These are phyloP conservation scores for Proales similis DNA, from an alignment of 1,140 invertebrate genomes.

Conservation along the genomic window DNA sequence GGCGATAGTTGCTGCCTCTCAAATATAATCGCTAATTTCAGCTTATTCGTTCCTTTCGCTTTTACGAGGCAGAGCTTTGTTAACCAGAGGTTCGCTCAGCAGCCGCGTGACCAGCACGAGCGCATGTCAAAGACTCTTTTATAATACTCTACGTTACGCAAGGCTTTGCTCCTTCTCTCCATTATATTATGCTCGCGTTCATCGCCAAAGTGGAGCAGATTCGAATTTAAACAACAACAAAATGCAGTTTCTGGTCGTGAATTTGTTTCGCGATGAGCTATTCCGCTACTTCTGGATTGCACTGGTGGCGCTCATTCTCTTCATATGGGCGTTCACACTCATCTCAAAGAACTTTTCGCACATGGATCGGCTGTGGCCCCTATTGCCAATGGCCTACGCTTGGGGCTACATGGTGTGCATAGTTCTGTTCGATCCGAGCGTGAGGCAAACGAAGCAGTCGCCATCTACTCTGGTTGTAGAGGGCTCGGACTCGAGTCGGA, in stretches of 20 bases:
- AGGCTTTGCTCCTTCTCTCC: too few species aligned
- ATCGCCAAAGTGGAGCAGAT: background rate
- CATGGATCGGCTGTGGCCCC: conserved; percentile 24
- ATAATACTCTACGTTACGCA: too few species aligned
- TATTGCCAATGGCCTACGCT: conserved; percentile 29
- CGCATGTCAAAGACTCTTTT: too few species aligned
- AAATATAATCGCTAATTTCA: too few species aligned
- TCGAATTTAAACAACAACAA: background rate
- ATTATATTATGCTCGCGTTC: too few species aligned
- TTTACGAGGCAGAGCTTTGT: too few species aligned
- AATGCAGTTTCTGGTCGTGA: conserved; percentile 27
- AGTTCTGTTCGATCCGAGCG: background rate
- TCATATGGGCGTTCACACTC: conserved; percentile 15
- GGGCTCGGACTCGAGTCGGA: background rate
- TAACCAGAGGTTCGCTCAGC: too few species aligned
- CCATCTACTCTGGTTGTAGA: too few species aligned
- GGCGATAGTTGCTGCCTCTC: too few species aligned
- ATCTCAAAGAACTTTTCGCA: conserved; percentile 20
- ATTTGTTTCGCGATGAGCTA: conserved; percentile 4
- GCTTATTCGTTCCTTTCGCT: too few species aligned
- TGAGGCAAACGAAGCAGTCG: too few species aligned
- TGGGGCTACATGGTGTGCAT: background rate
- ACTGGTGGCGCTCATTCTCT: background rate
- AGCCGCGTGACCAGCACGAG: too few species aligned
- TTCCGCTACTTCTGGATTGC: conserved; percentile 12